These are phyloP conservation scores for Macrosoma leucophasiata DNA, from an alignment of 2,888 invertebrate species.

Conservation along the genomic window DNA sequence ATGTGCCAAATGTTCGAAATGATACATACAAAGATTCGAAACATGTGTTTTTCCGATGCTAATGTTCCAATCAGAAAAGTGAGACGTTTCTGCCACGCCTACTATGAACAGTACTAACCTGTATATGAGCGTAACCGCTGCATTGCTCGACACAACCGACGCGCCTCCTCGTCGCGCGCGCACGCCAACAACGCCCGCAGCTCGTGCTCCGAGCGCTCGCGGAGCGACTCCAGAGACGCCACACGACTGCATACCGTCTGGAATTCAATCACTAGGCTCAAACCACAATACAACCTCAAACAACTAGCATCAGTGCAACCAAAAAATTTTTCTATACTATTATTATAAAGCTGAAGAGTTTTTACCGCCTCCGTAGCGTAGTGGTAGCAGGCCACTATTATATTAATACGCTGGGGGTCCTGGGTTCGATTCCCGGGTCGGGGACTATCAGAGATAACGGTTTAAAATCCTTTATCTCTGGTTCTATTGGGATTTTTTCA, in stretches of 20 bases:
- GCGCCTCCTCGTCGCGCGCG: slow-evolving; percentile 86
- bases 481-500: too few species aligned
- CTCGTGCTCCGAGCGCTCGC: slow-evolving; percentile 90
- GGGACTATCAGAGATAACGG: too few species aligned
- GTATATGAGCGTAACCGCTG: slow-evolving; percentile 90
- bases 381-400: too few species aligned
- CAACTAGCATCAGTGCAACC: not conserved
- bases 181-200: slow-evolving; percentile 82
- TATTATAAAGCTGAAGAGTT: too few species aligned
- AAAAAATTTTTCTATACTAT: not conserved
- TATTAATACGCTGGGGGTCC: too few species aligned
- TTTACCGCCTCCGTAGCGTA: too few species aligned
- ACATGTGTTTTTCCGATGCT: not conserved
- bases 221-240: slow-evolving; percentile 84
- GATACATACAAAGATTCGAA: too few species aligned
- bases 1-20: too few species aligned
- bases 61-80: too few species aligned
- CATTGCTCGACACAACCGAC: slow-evolving; percentile 88
- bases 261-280: slow-evolving; percentile 5
- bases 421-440: too few species aligned
- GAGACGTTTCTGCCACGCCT: too few species aligned
- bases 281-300: not conserved
- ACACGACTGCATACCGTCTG: slow-evolving; percentile 84
- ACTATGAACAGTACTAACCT: slow-evolving; percentile 68
- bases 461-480: too few species aligned